Percentiles rank a stretch among this genome's conserved stretches.
These are phyloP conservation scores for Halictus rubicundus DNA, from an alignment of 1,140 invertebrate genomes.

Conservation along the genomic window DNA sequence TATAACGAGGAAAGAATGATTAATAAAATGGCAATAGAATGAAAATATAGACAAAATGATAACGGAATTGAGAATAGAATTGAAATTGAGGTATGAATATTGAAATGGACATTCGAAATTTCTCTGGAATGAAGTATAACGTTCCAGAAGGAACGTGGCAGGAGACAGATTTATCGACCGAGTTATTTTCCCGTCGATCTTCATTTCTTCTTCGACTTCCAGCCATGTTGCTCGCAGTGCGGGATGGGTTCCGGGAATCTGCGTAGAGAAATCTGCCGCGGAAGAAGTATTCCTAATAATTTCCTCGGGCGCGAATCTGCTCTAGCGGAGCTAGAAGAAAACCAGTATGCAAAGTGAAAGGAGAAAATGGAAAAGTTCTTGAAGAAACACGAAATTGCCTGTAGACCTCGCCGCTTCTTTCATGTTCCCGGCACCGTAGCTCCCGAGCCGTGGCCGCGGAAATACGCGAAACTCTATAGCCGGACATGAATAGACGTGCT, in stretches of 20 bases:
- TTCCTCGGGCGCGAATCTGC: not conserved
- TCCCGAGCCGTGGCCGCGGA: not conserved
- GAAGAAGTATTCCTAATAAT: slow-evolving; percentile 39
- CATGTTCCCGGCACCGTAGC: not conserved
- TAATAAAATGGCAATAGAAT: too few species aligned
- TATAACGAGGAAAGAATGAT: too few species aligned
- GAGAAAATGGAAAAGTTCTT: slow-evolving; percentile 45
- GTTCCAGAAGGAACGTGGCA: not conserved
- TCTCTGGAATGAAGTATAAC: too few species aligned
- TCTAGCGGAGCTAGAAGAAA: slow-evolving; percentile 10
- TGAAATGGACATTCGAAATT: too few species aligned
- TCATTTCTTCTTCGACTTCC: not conserved
- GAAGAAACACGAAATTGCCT: slow-evolving; percentile 30
- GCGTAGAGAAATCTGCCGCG: not conserved
- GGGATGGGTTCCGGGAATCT: not conserved
- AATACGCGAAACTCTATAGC: not conserved
- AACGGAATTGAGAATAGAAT: too few species aligned
- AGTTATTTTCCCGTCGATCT: slow-evolving; percentile 22
- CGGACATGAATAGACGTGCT: not conserved
- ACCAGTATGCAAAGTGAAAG: slow-evolving; percentile 36
- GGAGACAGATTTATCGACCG: not conserved
- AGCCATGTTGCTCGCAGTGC: not conserved
- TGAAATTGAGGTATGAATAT: too few species aligned
- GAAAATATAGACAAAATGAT: too few species aligned
- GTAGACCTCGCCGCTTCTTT: slow-evolving; percentile 16